phyloP scores from a whole-genome alignment of 2,113 vertebrate species.

The Calidris pugnax region DNA sequence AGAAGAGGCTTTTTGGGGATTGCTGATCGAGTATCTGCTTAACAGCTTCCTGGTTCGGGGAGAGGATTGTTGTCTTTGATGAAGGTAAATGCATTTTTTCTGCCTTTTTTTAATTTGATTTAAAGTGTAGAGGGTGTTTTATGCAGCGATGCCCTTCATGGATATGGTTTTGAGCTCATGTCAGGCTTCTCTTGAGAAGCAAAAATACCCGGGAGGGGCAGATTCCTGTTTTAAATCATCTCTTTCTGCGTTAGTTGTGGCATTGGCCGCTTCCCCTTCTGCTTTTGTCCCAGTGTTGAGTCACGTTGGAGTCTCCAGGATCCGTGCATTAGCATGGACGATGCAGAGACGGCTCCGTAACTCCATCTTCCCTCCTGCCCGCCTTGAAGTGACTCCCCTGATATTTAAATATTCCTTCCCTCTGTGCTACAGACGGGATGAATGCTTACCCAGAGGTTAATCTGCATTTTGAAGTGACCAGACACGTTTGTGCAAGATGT shows the following conservation, averaged over 20 bases:
- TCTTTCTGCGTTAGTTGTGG: background rate
- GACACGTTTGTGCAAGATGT: background rate
- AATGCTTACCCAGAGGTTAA: background rate
- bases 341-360: background rate
- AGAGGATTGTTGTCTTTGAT: background rate
- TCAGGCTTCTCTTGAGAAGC: background rate
- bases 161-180: background rate
- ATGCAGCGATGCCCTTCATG: background rate
- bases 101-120: background rate
- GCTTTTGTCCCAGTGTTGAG: background rate
- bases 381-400: background rate
- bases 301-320: background rate
- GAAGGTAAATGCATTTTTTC: background rate
- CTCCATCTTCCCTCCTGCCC: background rate
- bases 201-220: background rate
- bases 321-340: background rate
- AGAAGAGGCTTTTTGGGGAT: background rate
- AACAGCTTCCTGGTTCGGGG: background rate
- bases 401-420: background rate
- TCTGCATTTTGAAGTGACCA: background rate
- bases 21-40: background rate
- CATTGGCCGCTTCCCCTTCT: background rate
- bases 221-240: background rate
- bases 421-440: background rate
- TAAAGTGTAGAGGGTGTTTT: background rate